These are phyloP conservation scores for Dipodomys merriami DNA, from an alignment of 2,113 vertebrate genomes.

Conservation along the genomic window DNA sequence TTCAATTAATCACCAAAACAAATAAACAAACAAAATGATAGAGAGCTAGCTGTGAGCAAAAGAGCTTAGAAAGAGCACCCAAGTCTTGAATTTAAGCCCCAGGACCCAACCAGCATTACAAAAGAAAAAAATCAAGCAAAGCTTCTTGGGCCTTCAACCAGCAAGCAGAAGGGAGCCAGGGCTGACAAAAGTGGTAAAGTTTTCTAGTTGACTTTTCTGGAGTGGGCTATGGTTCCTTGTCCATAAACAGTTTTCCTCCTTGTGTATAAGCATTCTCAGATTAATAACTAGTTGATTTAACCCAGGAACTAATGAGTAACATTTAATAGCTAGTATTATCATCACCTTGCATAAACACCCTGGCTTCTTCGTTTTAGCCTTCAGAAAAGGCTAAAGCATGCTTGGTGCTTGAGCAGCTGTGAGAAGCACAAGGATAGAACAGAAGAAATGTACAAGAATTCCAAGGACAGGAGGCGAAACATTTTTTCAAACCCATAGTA, in stretches of 20 bases:
- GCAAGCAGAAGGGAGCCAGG: not conserved
- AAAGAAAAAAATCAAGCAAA: no score
- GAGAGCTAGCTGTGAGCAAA: no score
- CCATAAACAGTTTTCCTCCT: no score
- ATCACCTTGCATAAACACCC: not conserved
- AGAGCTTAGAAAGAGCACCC: no score
- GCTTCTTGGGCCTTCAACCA: no score
- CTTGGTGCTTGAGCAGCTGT: not conserved
- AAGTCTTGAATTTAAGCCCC: no score
- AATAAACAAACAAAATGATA: no score
- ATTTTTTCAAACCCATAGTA: no score
- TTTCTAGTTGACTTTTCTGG: not conserved
- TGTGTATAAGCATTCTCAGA: not conserved
- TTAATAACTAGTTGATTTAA: not conserved
- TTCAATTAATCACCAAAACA: no score
- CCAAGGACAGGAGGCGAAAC: not conserved
- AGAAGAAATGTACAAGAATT: not conserved
- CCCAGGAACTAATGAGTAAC: not conserved
- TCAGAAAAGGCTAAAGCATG: no score
- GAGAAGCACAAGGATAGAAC: not conserved
- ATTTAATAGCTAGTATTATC: not conserved
- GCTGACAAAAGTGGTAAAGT: not conserved
- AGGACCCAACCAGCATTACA: no score
- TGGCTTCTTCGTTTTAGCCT: not conserved
- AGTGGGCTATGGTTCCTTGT: no score